Percentiles rank a stretch among this genome's conserved stretches.
These are phyloP conservation scores for Epistrophe eligans DNA, from an alignment of 2,888 invertebrate species.

Conservation along the genomic window DNA sequence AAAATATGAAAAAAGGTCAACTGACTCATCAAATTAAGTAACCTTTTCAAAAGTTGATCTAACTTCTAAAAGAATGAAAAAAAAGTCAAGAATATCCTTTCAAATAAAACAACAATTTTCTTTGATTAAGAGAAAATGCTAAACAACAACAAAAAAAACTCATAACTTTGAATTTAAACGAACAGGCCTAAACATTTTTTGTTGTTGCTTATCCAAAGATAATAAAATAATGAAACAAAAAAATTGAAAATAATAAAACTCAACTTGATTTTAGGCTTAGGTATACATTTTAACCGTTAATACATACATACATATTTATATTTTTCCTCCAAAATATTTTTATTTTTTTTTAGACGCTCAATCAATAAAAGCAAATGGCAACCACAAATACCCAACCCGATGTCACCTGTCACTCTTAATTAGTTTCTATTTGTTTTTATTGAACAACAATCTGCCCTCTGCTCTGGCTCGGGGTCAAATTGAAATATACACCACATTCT, in stretches of 20 bases:
- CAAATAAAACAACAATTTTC: conserved; percentile 6
- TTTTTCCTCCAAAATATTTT: not conserved
- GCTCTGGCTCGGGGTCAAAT: too few relatives aligned
- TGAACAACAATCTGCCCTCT: conserved; percentile 15
- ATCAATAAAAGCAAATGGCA: conserved; percentile 42
- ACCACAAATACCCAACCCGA: conserved; percentile 39
- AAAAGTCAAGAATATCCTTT: not conserved
- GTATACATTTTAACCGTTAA: not conserved
- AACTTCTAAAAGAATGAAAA: not conserved
- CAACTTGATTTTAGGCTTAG: not conserved
- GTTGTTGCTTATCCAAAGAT: not conserved
- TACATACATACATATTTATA: not conserved
- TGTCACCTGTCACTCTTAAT: conserved; percentile 66
- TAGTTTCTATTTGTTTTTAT: conserved; percentile 57
- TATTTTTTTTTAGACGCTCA: not conserved
- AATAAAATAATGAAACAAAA: not conserved
- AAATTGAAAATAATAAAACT: not conserved
- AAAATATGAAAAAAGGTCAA: conserved; percentile 26
- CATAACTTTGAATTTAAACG: not conserved
- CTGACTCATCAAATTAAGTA: conserved; percentile 13
- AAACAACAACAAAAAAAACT: not conserved
- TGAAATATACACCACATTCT: conserved; percentile 38
- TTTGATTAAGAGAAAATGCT: not conserved
- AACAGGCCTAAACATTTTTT: not conserved
- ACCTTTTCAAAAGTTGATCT: conserved; percentile 18